phyloP scores from a whole-genome alignment of 2,797 vertebrate species.

The Syngnathus rostellatus region DNA sequence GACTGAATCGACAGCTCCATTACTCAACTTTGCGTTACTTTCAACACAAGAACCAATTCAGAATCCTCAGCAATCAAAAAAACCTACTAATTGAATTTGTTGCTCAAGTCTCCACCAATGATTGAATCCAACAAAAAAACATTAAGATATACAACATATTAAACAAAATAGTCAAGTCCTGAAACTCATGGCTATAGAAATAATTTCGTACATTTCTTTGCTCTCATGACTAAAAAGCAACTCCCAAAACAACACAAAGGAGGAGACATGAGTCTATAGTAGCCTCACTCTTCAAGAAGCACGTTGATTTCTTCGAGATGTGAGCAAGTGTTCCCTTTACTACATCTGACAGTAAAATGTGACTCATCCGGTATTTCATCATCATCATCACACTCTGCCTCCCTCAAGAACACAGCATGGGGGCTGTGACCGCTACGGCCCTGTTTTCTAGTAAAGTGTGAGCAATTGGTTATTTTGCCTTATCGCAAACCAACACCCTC shows the following conservation, averaged over 20 bases:
- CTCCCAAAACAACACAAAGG: slow-evolving; percentile 12
- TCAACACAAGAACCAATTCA: not conserved
- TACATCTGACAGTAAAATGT: slow-evolving; percentile 61
- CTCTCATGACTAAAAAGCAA: slow-evolving; percentile 29
- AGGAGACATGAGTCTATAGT: slow-evolving; percentile 39
- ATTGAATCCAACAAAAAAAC: not conserved
- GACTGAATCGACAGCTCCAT: not conserved
- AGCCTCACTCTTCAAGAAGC: slow-evolving; percentile 18
- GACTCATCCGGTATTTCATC: slow-evolving; percentile 62
- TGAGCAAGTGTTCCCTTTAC: slow-evolving; percentile 47
- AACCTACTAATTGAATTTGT: not conserved
- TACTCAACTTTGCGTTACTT: not conserved
- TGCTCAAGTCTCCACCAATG: not conserved
- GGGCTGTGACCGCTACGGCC: slow-evolving; percentile 38
- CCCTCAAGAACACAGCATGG: slow-evolving; percentile 32
- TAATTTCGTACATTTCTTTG: not conserved
- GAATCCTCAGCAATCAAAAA: not conserved
- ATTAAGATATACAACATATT: not conserved
- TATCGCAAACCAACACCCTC: slow-evolving; percentile 8
- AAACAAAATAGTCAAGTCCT: not conserved
- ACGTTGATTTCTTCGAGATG: slow-evolving; percentile 25
- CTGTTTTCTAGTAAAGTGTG: slow-evolving; percentile 43
- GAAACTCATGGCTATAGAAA: not conserved
- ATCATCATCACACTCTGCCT: slow-evolving; percentile 47
- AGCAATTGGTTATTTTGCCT: slow-evolving; percentile 10